phyloP scores from a whole-genome alignment of 2,888 invertebrate genomes.

The Sarcophaga carnaria region DNA sequence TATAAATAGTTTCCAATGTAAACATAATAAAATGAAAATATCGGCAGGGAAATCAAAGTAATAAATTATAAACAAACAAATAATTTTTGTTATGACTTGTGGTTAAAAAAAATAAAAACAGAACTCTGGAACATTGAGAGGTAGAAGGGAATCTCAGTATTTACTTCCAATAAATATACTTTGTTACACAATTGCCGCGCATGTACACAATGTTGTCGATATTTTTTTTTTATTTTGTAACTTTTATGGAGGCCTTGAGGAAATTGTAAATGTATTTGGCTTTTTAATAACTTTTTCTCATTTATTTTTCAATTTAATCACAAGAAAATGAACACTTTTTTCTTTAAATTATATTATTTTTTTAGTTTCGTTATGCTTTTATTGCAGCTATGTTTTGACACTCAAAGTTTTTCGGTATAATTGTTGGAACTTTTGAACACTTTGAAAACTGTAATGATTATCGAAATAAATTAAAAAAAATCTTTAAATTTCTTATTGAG shows the following conservation, averaged over 20 bases:
- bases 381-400: not conserved
- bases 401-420: too few relatives aligned
- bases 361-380: not conserved
- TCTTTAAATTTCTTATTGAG: not conserved
- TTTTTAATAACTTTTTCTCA: too few relatives aligned
- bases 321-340: not conserved
- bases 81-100: not conserved
- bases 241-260: not conserved
- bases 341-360: not conserved
- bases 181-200: not conserved
- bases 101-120: too few relatives aligned
- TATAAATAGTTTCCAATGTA: slow-evolving; percentile 46
- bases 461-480: not conserved
- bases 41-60: not conserved
- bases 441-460: too few relatives aligned
- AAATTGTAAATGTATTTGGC: too few relatives aligned
- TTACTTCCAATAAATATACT: too few relatives aligned
- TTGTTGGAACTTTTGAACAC: too few relatives aligned
- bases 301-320: not conserved
- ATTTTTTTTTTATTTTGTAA: not conserved
- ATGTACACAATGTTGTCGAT: not conserved
- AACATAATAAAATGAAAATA: slow-evolving; percentile 49
- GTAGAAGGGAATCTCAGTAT: too few relatives aligned
- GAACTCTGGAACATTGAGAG: too few relatives aligned
- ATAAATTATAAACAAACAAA: not conserved